Base-by-base conservation (phyloP, 2,888 invertebrate species). In the Vanessa cardui region DNA sequence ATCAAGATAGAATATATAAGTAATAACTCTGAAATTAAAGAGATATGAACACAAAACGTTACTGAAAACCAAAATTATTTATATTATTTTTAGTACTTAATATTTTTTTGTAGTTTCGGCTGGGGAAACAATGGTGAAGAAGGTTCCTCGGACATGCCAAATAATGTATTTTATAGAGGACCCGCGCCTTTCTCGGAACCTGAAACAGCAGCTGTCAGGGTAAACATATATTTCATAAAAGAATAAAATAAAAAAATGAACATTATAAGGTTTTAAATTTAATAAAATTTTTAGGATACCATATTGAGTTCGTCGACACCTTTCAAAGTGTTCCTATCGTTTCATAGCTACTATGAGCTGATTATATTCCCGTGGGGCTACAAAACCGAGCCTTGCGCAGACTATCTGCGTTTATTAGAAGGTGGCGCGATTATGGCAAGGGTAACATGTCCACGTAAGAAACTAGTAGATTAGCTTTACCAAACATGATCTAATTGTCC, bases 131-230 rank as follows among this genome's bases (percentile, higher is more conserved):
- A 88, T 52, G 90, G 86, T 12, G 88, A 89, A 58, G 93, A 95
- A 80, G 98, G 98, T 0, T 96, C 97, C 0, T 97, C 97, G 47
- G 94, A 94, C 39, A 94, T 96, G 79, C 96, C 97, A 0, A 96
- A 95, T 76, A 94, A 95, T 21, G 96, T 97, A 69, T 97, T 96
- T 31, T 98, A 95, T 80, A 95, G 96, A 66, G 98, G 98, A 18
- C 91, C 94, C 6, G 92, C 92, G 16, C 95, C 97, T 0, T 97
- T 98, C 83, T 98, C 98, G 0, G 98, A 98, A 87, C 97, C 97
- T 0, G 98, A 98, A 91, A 94, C 97, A 0, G 90, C 92, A 69
- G 96, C 97, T 45, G 94, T 93, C 5, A 82, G 89, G 75, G 93
- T 93, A 78, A 77, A 67, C 59, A 45, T n/a, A 39, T 65, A 45